Conservation (phyloP, 1,140 invertebrate species). For the Drosophila kanapiae region DNA sequence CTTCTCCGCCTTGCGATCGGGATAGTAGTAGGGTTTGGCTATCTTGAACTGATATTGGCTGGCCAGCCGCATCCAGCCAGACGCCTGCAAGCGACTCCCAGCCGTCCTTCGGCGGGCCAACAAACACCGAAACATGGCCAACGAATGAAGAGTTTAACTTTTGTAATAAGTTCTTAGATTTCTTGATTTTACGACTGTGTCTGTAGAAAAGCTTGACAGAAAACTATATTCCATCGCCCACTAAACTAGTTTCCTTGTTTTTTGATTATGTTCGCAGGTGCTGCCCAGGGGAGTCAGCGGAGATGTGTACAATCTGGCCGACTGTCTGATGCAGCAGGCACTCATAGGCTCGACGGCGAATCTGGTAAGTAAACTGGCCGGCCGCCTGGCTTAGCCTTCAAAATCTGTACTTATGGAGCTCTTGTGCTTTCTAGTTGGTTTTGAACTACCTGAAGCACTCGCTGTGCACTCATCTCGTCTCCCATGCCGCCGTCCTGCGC, state of each 20-base stretch:
- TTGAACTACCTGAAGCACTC: conserved; percentile 97
- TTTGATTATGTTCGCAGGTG: conserved; percentile 85
- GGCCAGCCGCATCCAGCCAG: conserved; percentile 38
- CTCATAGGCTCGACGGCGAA: conserved; percentile 96
- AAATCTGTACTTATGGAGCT: neutral
- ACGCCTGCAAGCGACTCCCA: too few species aligned
- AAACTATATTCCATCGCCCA: conserved; percentile 6
- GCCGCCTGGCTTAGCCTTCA: rapidly evolving
- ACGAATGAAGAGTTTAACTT: conserved; percentile 6
- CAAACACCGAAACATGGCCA: conserved; percentile 55
- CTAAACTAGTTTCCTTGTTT: neutral
- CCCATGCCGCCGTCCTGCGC: conserved; percentile 94
- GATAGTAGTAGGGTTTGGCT: conserved; percentile 63
- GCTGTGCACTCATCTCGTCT: conserved; percentile 94
- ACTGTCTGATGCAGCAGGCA: conserved; percentile 96
- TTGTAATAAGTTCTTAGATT: conserved; percentile 3
- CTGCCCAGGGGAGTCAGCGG: conserved; percentile 94
- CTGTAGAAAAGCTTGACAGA: conserved; percentile 15
- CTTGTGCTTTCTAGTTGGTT: conserved; percentile 87
- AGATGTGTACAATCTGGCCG: conserved; percentile 96
- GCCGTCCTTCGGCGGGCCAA: neutral
- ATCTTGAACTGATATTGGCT: conserved; percentile 71
- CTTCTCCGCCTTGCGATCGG: conserved; percentile 62
- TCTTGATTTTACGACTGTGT: neutral
- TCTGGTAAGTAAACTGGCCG: conserved; percentile 60